Evolutionary conservation across 2,888 invertebrate genomes (phyloP).

Genomic region (Sericinus montela): DNA sequence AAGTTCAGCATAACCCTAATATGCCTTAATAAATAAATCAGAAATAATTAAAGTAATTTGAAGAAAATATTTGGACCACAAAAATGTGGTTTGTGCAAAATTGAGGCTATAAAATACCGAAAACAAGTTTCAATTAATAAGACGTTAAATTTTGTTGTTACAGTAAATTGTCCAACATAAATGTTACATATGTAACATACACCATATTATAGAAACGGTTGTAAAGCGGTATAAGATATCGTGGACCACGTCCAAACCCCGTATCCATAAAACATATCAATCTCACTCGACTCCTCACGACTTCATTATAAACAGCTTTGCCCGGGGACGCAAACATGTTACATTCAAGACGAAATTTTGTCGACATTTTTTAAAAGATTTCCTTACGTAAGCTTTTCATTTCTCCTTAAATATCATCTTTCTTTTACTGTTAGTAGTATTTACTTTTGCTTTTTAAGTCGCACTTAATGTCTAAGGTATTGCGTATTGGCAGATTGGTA

Average conservation of each 20-base stretch:
- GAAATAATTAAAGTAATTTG: conserved; percentile 16
- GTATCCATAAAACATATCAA: background rate
- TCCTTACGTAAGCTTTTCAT: background rate
- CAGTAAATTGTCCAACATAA: too few relatives aligned
- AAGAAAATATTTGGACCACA: conserved; percentile 1
- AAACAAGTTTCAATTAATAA: too few relatives aligned
- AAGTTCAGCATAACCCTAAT: too few relatives aligned
- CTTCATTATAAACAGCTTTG: conserved; percentile 29
- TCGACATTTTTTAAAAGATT: conserved; percentile 3
- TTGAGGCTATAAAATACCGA: background rate
- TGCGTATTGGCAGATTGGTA: too few relatives aligned
- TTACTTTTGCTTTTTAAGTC: too few relatives aligned
- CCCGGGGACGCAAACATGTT: conserved; percentile 8
- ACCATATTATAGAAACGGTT: conserved; percentile 3
- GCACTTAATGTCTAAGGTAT: too few relatives aligned
- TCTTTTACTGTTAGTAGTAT: too few relatives aligned
- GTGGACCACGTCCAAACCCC: conserved; percentile 8
- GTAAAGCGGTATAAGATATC: conserved; percentile 4
- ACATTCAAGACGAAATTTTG: conserved; percentile 1
- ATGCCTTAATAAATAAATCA: too few relatives aligned
- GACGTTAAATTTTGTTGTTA: too few relatives aligned
- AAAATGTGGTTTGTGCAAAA: conserved; percentile 8
- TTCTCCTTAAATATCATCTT: background rate
- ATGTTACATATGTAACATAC: too few relatives aligned
- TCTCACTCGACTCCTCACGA: conserved; percentile 18